A percentile compares a stretch with the other conserved stretches of the same genome.
Conservation (phyloP, 2,888 invertebrate species). For the Malthinus flaveolus region DNA sequence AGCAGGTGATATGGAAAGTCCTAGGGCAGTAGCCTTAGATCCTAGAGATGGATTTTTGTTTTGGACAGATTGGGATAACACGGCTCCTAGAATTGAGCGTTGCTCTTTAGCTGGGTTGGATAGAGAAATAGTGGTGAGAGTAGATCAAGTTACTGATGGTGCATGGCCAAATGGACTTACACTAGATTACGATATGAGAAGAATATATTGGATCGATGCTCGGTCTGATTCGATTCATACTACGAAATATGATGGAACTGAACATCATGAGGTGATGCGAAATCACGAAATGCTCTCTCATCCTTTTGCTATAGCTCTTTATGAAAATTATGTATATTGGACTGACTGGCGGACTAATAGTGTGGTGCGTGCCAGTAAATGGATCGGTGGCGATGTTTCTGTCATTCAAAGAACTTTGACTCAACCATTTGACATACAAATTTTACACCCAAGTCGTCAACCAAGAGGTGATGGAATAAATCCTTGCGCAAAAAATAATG, state of each 20-base stretch:
- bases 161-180: slow-evolving; percentile 88
- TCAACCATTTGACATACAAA: slow-evolving; percentile 90
- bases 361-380: slow-evolving; percentile 85
- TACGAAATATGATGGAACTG: slow-evolving; percentile 76
- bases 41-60: slow-evolving; percentile 77
- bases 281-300: slow-evolving; percentile 79
- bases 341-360: slow-evolving; percentile 91
- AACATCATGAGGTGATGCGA: slow-evolving; percentile 67
- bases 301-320: slow-evolving; percentile 87
- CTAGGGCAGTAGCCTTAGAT: slow-evolving; percentile 81
- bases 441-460: slow-evolving; percentile 77
- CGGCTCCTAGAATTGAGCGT: slow-evolving; percentile 79
- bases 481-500: slow-evolving; percentile 70
- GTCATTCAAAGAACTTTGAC: slow-evolving; percentile 81
- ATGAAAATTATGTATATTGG: slow-evolving; percentile 89
- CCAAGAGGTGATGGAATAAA: slow-evolving; percentile 58
- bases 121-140: slow-evolving; percentile 62
- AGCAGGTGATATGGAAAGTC: slow-evolving; percentile 81
- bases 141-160: slow-evolving; percentile 57
- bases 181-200: slow-evolving; percentile 70
- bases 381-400: slow-evolving; percentile 77
- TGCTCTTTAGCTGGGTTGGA: slow-evolving; percentile 75
- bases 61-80: slow-evolving; percentile 87
- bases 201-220: slow-evolving; percentile 87
- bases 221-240: slow-evolving; percentile 87